phyloP scores from a whole-genome alignment of 2,113 vertebrate species.

The Eolophus roseicapilla region DNA sequence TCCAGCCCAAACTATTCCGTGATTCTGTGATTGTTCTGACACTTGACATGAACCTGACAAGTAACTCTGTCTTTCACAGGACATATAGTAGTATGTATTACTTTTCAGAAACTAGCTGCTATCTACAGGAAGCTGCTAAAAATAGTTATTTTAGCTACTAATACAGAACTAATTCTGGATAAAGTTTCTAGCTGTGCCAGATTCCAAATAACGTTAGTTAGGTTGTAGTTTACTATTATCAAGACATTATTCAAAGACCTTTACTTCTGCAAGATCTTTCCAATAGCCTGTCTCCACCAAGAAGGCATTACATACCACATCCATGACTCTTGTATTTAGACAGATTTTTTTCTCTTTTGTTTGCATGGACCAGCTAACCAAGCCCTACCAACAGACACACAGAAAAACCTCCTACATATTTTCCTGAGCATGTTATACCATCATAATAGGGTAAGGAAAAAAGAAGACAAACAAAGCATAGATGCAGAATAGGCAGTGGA shows the following conservation, averaged over 20 bases:
- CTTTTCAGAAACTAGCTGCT: background rate
- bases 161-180: background rate
- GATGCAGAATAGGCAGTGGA: background rate
- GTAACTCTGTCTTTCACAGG: background rate
- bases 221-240: background rate
- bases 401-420: background rate
- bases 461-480: background rate
- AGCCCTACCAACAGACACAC: background rate
- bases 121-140: background rate
- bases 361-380: background rate
- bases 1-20: background rate
- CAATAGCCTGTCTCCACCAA: background rate
- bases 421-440: background rate
- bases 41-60: background rate
- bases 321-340: background rate
- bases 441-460: background rate
- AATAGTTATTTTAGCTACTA: background rate
- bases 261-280: background rate
- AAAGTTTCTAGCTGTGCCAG: background rate
- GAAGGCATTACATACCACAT: background rate
- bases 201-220: background rate
- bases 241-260: background rate
- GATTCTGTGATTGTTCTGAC: background rate
- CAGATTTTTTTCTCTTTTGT: background rate
- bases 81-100: accelerated